These are phyloP conservation scores for Cantharis lateralis DNA, from an alignment of 2,888 invertebrate species.

Conservation along the genomic window DNA sequence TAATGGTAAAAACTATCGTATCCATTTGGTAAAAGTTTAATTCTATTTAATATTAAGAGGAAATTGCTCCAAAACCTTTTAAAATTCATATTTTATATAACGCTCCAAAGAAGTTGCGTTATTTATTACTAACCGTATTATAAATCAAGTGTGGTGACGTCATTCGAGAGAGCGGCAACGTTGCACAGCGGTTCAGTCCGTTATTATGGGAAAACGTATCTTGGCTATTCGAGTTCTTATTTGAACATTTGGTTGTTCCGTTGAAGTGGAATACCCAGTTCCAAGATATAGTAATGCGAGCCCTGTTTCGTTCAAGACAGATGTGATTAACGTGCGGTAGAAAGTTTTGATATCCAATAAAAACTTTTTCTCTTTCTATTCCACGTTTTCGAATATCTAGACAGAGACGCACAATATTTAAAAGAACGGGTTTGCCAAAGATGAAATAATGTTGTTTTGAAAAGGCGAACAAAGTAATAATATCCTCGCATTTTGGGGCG, in stretches of 20 bases:
- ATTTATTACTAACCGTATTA: slow-evolving; percentile 50
- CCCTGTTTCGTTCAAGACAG: slow-evolving; percentile 42
- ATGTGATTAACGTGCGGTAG: slow-evolving; percentile 37
- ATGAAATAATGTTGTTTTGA: neutral
- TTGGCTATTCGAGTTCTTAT: slow-evolving; percentile 23
- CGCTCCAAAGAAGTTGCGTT: slow-evolving; percentile 48
- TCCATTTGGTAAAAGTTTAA: neutral
- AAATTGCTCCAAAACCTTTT: neutral
- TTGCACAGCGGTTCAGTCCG: slow-evolving; percentile 43
- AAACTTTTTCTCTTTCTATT: neutral
- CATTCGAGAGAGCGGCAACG: slow-evolving; percentile 48
- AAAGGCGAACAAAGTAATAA: neutral
- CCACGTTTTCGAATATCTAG: neutral
- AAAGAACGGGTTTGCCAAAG: neutral
- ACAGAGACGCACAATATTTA: neutral
- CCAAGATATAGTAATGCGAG: slow-evolving; percentile 52
- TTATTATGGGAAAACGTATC: slow-evolving; percentile 27
- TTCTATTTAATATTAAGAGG: neutral
- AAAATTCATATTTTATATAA: neutral
- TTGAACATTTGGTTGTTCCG: slow-evolving; percentile 38
- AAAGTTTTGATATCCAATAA: slow-evolving; percentile 23
- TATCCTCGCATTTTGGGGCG: neutral
- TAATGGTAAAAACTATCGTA: neutral
- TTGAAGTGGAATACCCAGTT: slow-evolving; percentile 51
- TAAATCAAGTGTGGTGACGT: slow-evolving; percentile 55